phyloP scores from a whole-genome alignment of 1,140 invertebrate genomes.

The Grapholita molesta region DNA sequence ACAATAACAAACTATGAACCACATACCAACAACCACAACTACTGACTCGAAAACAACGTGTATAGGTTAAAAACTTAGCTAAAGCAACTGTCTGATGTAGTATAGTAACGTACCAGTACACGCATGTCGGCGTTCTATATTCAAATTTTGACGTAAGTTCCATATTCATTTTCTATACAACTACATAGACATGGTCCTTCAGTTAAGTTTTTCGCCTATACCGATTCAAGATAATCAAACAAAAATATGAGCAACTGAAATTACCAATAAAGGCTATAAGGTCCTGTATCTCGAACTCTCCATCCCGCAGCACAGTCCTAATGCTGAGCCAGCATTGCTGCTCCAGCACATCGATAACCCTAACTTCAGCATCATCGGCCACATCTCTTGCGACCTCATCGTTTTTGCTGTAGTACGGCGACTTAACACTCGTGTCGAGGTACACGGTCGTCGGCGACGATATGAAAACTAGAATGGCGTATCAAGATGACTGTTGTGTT shows the following conservation, averaged over 20 bases:
- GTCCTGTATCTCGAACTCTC: conserved; percentile 70
- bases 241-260: neutral
- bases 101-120: too few species aligned
- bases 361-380: conserved; percentile 42
- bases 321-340: conserved; percentile 57
- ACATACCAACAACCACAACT: too few species aligned
- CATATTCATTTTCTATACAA: too few species aligned
- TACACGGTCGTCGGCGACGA: conserved; percentile 71
- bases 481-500: conserved; percentile 39
- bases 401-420: conserved; percentile 67
- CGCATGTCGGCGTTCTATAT: too few species aligned
- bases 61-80: too few species aligned
- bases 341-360: conserved; percentile 51
- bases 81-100: too few species aligned
- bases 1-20: too few species aligned
- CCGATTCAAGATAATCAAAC: neutral
- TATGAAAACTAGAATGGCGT: conserved; percentile 61
- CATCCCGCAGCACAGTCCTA: conserved; percentile 58
- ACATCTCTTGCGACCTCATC: conserved; percentile 45
- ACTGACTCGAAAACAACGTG: too few species aligned
- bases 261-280: conserved; percentile 73
- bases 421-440: conserved; percentile 65
- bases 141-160: too few species aligned
- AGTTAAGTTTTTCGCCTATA: too few species aligned
- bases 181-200: too few species aligned